Evolutionary conservation across 2,888 invertebrate genomes (phyloP).

Genomic region (Ypsolopha scabrella): DNA sequence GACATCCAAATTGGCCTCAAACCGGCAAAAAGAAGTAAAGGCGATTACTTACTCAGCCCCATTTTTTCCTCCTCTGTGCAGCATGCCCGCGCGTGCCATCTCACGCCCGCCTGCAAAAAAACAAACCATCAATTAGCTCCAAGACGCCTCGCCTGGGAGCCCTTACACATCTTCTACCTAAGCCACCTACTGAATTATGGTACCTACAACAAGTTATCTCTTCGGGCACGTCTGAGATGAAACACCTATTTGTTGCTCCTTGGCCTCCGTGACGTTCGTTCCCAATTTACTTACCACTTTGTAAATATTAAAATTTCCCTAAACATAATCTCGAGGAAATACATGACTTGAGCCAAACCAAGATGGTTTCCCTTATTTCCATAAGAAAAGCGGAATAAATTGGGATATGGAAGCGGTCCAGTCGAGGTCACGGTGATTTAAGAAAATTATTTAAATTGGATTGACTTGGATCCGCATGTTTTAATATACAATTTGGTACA

Average conservation of each 20-base stretch:
- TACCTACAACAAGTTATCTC: not conserved
- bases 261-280: not conserved
- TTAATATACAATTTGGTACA: too few relatives aligned
- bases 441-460: not conserved
- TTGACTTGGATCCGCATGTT: not conserved
- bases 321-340: not conserved
- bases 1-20: too few relatives aligned
- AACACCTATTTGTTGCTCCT: not conserved
- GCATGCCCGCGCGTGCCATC: constrained; percentile 84
- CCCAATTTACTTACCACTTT: not conserved
- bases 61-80: constrained; percentile 80
- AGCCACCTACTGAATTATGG: not conserved
- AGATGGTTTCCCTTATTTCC: not conserved
- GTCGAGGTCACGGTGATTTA: not conserved
- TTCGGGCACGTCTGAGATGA: not conserved
- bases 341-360: not conserved
- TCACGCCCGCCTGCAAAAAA: constrained; percentile 70
- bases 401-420: not conserved
- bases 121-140: constrained; percentile 7
- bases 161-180: not conserved
- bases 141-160: not conserved
- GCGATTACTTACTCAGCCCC: constrained; percentile 76
- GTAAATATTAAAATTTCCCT: not conserved
- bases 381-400: constrained; percentile 2
- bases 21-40: not conserved